Evolutionary conservation across 2,888 invertebrate species (phyloP), one percentile per base, ranked within the genome.

Genomic region (Rhagium mordax): DNA sequence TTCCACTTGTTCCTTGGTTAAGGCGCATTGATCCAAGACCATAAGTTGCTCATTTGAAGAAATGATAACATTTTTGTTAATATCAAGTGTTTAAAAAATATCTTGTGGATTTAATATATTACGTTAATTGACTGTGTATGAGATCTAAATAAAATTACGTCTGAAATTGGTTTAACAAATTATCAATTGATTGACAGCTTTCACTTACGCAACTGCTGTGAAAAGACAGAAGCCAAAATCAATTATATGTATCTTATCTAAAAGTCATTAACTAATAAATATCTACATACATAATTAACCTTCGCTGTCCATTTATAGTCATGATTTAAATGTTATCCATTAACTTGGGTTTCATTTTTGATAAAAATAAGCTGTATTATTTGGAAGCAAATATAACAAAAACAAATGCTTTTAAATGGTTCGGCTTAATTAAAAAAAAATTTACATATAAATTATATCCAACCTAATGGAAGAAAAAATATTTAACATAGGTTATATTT

Each of bases 391-490:
- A 55, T 66, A 8, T 27, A 20, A 33, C 53, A 33, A 66, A 27
- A 53, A 66, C 21, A 55, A 66, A 66, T 41, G 49, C 65, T 20
- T 33, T 51, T 33, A 33, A 66, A 66, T 15, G 10, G 18, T 47
- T 57, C 47, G 57, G 47, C 47, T 57, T 47, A 29, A 57, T 67
- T 57, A 67, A n/a, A 47, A 47, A 27, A 27, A 47, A 57, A 67
- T 67, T 67, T 57, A 57, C 67, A 67, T 67, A 67, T 21, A 67
- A 67, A 57, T 67, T 55, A 57, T 47, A 24, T 20, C 67, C 33
- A 20, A 67, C 4, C 47, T 47, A 55, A 47, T 67, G 21, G 24
- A 67, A 47, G 33, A 47, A 47, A 57, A 48, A 41, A 51, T 51
- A 57, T 57, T 47, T 29, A 57, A 47, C 20, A 67, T 29, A 24